These are phyloP conservation scores for Bryconaethiops microstoma DNA, from an alignment of 2,797 vertebrate genomes.

Conservation along the genomic window DNA sequence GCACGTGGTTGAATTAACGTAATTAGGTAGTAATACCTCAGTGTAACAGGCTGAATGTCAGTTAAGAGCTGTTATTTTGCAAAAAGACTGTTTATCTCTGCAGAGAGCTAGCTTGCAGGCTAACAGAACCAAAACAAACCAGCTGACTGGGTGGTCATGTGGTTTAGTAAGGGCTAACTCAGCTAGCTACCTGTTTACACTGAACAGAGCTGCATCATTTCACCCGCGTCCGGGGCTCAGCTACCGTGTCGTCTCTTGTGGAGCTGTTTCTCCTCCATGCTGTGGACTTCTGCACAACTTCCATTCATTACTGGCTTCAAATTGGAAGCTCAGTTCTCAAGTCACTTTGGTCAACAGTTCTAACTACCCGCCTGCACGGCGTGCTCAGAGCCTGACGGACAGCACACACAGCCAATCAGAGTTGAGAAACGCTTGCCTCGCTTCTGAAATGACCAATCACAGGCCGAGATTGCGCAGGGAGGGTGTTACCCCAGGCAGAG, in stretches of 20 bases:
- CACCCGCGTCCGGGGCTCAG: constrained; percentile 28
- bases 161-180: not conserved
- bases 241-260: constrained; percentile 25
- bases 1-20: too few relatives aligned
- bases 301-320: not conserved
- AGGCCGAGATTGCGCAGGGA: not conserved
- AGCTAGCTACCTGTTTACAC: constrained; percentile 53
- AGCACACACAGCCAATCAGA: constrained; percentile 46
- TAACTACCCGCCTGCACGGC: constrained; percentile 47
- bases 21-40: not conserved
- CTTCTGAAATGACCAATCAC: constrained; percentile 44
- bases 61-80: not conserved
- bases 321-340: not conserved
- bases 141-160: not conserved
- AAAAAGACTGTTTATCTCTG: not conserved
- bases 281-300: not conserved
- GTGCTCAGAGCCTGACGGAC: constrained; percentile 13
- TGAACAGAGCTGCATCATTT: constrained; percentile 40
- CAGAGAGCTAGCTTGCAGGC: not conserved
- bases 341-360: constrained; percentile 27
- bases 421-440: not conserved
- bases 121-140: not conserved
- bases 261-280: constrained; percentile 20
- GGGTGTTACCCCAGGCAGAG: constrained; percentile 8
- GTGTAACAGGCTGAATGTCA: not conserved